These are phyloP conservation scores for Molanna angustata DNA, from an alignment of 2,888 invertebrate species.

Conservation along the genomic window DNA sequence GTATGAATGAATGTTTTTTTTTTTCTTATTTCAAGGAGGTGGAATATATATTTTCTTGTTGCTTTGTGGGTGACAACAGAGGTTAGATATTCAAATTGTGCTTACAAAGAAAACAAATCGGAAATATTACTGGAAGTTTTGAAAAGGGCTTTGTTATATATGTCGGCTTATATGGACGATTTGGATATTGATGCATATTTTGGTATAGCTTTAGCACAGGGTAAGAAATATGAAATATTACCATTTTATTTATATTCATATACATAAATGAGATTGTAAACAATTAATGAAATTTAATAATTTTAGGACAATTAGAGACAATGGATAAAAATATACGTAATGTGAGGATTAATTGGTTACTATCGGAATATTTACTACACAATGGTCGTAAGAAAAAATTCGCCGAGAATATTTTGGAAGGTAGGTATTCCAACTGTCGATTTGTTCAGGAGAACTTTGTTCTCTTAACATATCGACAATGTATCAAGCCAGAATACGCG, in stretches of 20 bases:
- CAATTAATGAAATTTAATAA: neutral
- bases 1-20: too few relatives aligned
- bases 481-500: too few relatives aligned
- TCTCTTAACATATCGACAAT: too few relatives aligned
- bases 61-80: too few relatives aligned
- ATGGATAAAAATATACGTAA: neutral
- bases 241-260: neutral
- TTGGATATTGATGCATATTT: conserved; percentile 42
- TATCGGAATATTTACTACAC: neutral
- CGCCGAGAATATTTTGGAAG: too few relatives aligned
- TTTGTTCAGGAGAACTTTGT: too few relatives aligned
- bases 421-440: too few relatives aligned
- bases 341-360: neutral
- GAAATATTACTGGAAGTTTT: conserved; percentile 32
- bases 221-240: too few relatives aligned
- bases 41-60: too few relatives aligned
- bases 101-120: too few relatives aligned
- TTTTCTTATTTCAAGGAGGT: too few relatives aligned
- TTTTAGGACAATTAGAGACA: conserved; percentile 11
- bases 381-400: neutral
- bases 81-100: too few relatives aligned
- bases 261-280: neutral
- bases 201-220: conserved; percentile 42
- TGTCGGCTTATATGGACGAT: conserved; percentile 38
- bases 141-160: conserved; percentile 37